These are phyloP conservation scores for Resseliella maxima DNA, from an alignment of 2,888 invertebrate species.

Conservation along the genomic window DNA sequence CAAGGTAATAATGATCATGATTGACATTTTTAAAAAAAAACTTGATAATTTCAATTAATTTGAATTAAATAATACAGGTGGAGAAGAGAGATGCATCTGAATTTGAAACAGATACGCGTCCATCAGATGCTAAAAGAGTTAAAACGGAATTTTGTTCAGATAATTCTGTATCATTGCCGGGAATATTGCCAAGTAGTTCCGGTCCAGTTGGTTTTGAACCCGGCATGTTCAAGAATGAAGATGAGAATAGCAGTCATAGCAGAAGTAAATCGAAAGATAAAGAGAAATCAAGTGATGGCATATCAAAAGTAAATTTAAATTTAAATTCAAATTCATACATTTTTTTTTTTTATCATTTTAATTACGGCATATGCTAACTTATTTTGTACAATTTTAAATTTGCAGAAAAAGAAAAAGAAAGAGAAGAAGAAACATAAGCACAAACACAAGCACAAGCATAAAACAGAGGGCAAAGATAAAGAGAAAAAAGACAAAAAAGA, in stretches of 20 bases:
- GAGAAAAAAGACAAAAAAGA: slow-evolving; percentile 69
- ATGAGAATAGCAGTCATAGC: slow-evolving; percentile 61
- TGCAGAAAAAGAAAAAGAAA: slow-evolving; percentile 80
- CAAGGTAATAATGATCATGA: too few relatives aligned
- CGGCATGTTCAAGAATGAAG: slow-evolving; percentile 80
- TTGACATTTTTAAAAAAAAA: background rate
- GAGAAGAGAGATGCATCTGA: slow-evolving; percentile 57
- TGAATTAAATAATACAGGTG: background rate
- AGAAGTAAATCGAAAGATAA: slow-evolving; percentile 68
- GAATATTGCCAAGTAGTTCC: slow-evolving; percentile 73
- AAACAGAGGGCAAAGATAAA: slow-evolving; percentile 69
- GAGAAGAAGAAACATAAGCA: slow-evolving; percentile 88
- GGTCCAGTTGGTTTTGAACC: slow-evolving; percentile 87
- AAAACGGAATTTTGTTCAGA: slow-evolving; percentile 77
- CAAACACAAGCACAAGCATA: slow-evolving; percentile 91
- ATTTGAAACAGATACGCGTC: slow-evolving; percentile 55
- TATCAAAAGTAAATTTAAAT: slow-evolving; percentile 33
- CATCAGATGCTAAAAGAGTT: slow-evolving; percentile 63
- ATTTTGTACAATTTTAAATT: slow-evolving; percentile 60
- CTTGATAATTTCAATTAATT: too few relatives aligned
- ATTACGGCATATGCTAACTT: background rate
- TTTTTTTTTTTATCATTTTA: background rate
- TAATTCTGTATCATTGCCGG: slow-evolving; percentile 83
- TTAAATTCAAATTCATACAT: background rate
- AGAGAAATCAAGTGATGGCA: slow-evolving; percentile 8